These are phyloP conservation scores for Cotesia typhae DNA, from an alignment of 1,140 invertebrate species.

Conservation along the genomic window DNA sequence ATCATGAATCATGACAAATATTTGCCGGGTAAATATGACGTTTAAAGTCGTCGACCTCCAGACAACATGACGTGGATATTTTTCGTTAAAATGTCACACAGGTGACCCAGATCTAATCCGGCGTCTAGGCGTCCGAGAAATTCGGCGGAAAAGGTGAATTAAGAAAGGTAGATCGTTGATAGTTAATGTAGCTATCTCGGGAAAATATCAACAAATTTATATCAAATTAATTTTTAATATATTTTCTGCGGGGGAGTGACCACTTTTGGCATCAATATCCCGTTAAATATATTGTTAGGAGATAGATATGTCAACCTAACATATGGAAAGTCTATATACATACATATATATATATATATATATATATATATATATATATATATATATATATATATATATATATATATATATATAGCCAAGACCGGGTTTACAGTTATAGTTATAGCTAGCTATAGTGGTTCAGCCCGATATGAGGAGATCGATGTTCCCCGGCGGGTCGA, in stretches of 20 bases:
- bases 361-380: background rate
- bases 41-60: slow-evolving; percentile 1
- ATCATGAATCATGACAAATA: background rate
- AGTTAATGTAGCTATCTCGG: no score
- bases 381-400: no score
- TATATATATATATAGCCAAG: background rate
- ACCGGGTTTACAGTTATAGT: slow-evolving; percentile 7
- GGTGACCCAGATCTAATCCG: background rate
- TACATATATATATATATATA: no score
- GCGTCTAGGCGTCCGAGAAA: background rate
- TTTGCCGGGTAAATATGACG: background rate
- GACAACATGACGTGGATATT: background rate
- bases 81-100: background rate
- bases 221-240: no score
- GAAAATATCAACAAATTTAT: background rate
- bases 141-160: background rate
- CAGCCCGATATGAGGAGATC: slow-evolving; percentile 39
- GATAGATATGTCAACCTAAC: no score
- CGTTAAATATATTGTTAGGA: slow-evolving; percentile 10
- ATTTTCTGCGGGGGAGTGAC: no score
- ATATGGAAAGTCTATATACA: no score
- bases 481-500: slow-evolving; percentile 52
- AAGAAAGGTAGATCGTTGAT: background rate
- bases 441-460: slow-evolving; percentile 12
- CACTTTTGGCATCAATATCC: background rate